Evolutionary conservation across 2,888 invertebrate species (phyloP).

Genomic region (Falcaria lacertinaria): DNA sequence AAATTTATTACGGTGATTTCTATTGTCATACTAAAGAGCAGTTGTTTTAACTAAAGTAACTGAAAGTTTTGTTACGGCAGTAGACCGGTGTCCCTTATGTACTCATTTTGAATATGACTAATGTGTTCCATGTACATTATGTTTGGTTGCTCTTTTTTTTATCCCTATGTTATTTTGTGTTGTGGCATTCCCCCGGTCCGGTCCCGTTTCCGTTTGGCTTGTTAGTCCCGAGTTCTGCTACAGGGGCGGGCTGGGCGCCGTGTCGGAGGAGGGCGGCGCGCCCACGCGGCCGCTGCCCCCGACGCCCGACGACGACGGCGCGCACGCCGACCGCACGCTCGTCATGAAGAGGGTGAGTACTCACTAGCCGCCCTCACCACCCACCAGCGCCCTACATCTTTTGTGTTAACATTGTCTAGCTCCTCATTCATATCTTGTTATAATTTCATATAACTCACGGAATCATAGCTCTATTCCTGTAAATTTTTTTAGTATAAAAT

Average conservation of each 20-base stretch:
- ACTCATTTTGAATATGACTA: neutral
- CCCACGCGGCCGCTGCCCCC: slow-evolving; percentile 96
- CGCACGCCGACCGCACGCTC: slow-evolving; percentile 90
- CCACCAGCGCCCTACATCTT: slow-evolving; percentile 1
- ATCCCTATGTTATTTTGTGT: slow-evolving; percentile 26
- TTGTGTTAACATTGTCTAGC: slow-evolving; percentile 21
- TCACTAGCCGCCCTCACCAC: neutral
- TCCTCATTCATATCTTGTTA: slow-evolving; percentile 7
- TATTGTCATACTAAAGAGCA: too few relatives aligned
- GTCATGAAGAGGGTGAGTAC: slow-evolving; percentile 94
- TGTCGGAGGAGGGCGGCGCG: slow-evolving; percentile 81
- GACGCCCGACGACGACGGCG: slow-evolving; percentile 95
- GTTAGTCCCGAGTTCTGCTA: slow-evolving; percentile 91
- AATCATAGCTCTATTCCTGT: neutral
- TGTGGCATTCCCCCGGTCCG: slow-evolving; percentile 20
- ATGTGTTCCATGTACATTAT: slow-evolving; percentile 6
- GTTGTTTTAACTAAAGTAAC: too few relatives aligned
- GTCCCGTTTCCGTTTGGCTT: slow-evolving; percentile 47
- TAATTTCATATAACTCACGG: slow-evolving; percentile 7
- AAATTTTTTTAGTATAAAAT: slow-evolving; percentile 3
- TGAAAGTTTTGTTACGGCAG: too few relatives aligned
- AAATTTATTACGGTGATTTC: too few relatives aligned
- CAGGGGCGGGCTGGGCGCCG: slow-evolving; percentile 85
- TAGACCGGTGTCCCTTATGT: too few relatives aligned
- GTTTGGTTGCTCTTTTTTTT: slow-evolving; percentile 32